Percentiles rank a stretch among this genome's conserved stretches.
These are phyloP conservation scores for Chydorus sphaericus DNA, from an alignment of 2,888 invertebrate species.

Conservation along the genomic window DNA sequence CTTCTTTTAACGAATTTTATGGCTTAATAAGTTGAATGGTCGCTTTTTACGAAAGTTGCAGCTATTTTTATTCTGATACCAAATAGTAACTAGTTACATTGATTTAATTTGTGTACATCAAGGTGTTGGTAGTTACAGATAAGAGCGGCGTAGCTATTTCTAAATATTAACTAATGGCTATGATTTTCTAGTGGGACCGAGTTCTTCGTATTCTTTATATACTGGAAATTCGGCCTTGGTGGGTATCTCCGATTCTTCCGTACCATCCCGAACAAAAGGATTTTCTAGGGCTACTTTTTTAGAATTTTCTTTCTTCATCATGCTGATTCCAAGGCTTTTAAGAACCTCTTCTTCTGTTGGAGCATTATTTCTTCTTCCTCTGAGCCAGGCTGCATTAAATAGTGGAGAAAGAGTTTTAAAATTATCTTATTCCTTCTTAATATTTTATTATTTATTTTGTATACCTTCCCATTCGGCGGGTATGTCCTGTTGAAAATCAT, in stretches of 20 bases:
- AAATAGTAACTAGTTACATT: too few relatives aligned
- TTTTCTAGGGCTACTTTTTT: slow-evolving; percentile 40
- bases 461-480: slow-evolving; percentile 67
- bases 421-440: too few relatives aligned
- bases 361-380: slow-evolving; percentile 46
- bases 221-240: slow-evolving; percentile 33
- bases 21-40: too few relatives aligned
- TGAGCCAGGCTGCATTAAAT: slow-evolving; percentile 48
- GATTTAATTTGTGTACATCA: too few relatives aligned
- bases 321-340: slow-evolving; percentile 50
- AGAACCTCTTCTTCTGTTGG: slow-evolving; percentile 58
- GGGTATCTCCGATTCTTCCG: slow-evolving; percentile 32
- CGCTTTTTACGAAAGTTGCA: too few relatives aligned
- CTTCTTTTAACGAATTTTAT: too few relatives aligned
- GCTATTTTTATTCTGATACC: too few relatives aligned
- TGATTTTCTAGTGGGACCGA: too few relatives aligned
- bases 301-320: slow-evolving; percentile 60
- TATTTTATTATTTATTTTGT: not conserved
- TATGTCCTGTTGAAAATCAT: slow-evolving; percentile 52
- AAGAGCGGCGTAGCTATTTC: too few relatives aligned
- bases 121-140: too few relatives aligned
- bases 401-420: too few relatives aligned
- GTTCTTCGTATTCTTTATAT: slow-evolving; percentile 45
- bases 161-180: too few relatives aligned
- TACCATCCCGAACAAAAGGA: not conserved